Base-by-base conservation (phyloP, 2,113 vertebrate genomes). In the Xiphophorus couchianus region DNA sequence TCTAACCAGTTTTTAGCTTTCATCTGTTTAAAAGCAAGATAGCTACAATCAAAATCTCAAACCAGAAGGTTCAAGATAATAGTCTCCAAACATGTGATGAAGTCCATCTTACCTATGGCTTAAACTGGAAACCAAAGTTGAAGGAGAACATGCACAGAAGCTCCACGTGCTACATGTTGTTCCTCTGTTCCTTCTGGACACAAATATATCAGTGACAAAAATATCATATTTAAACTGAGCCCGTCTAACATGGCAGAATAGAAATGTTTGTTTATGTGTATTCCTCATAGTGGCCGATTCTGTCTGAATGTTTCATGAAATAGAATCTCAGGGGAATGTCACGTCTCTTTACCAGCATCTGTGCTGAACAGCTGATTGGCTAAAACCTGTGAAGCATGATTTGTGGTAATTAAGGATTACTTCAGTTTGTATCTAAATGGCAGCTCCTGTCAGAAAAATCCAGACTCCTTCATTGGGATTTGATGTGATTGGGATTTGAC, bases 221-320 rank as follows among this genome's bases (percentile, higher is more conserved):
- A 30, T 22, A 29, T 51, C 22, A 69, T 35, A 22, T 67, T 25
- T 19, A 33, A 25, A 19, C 66, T 67, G 33, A 35, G 11, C 17
- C 28, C 69, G 30, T 64, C 68, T 30, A 30, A 68, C 8, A 42
- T 62, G 33, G 35, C 29, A 71, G 33, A 3, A 28, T 37, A 58
- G 29, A 73, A 71, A 58, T 74, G 28, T 25, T 0, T 48, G 7
- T 68, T 31, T 63, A 66, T 78, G 72, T 62, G 73, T 61, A 64
- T 33, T 48, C 54, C 35, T 67, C 39, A 5, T 39, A 63, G 66
- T 54, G 37, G 51, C 77, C 65, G 73, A 74, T 71, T 62, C 84
- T 84, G 85, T 83, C 65, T 93, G 61, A 90, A 89, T 88, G 64
- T 90, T 90, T 88, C 48, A 91, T 88, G 80, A 83, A 65, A 65